Evolutionary conservation across 2,888 invertebrate species (phyloP).

Genomic region (Dicycla oo): DNA sequence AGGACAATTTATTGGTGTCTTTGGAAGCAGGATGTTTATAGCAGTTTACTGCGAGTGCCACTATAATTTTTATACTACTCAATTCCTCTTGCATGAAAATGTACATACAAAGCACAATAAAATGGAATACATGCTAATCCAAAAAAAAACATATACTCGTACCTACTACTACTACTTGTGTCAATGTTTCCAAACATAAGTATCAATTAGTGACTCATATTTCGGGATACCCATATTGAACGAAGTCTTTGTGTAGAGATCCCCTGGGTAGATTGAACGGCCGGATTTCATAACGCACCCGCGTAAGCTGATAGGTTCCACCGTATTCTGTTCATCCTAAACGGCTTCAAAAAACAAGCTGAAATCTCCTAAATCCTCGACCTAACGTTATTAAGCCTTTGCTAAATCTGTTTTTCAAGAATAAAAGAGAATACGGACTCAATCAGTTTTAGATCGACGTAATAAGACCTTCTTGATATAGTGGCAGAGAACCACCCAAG

Average conservation of each 20-base stretch:
- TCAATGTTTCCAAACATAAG: slow-evolving; percentile 15
- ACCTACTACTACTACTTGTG: no score
- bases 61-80: neutral
- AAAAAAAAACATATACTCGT: neutral
- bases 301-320: slow-evolving; percentile 47
- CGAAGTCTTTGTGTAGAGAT: slow-evolving; percentile 34
- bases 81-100: neutral
- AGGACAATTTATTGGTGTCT: neutral
- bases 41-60: neutral
- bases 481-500: neutral
- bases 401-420: slow-evolving; percentile 31
- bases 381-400: slow-evolving; percentile 34
- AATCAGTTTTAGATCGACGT: slow-evolving; percentile 9
- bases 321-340: slow-evolving; percentile 52
- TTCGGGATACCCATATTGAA: slow-evolving; percentile 23
- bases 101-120: neutral
- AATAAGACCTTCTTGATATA: neutral
- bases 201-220: slow-evolving; percentile 48
- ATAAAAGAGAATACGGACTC: slow-evolving; percentile 15
- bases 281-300: slow-evolving; percentile 41
- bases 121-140: neutral
- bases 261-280: slow-evolving; percentile 42
- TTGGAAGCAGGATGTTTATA: neutral
- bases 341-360: slow-evolving; percentile 44
- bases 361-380: slow-evolving; percentile 52